Conservation (phyloP, 2,797 vertebrate genomes). For the Miichthys miiuy region DNA sequence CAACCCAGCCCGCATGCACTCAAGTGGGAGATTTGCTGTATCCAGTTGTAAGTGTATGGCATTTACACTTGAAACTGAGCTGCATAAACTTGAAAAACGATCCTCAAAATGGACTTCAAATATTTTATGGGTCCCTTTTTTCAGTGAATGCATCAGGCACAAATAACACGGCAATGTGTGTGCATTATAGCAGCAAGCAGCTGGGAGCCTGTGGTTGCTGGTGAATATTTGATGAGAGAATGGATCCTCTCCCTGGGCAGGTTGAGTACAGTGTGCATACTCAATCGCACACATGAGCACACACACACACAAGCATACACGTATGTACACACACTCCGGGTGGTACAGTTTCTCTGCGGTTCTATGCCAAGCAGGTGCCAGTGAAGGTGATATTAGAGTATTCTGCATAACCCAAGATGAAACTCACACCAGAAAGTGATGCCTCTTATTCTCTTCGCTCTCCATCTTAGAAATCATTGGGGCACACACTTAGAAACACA, state of each 20-base stretch:
- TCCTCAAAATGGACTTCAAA: conserved; percentile 38
- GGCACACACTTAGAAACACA: conserved; percentile 16
- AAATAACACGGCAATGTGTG: conserved; percentile 59
- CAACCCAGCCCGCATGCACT: conserved; percentile 7
- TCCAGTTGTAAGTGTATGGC: conserved; percentile 3
- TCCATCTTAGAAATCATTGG: conserved; percentile 48
- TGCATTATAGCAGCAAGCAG: conserved; percentile 75
- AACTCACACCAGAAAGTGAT: conserved; percentile 79
- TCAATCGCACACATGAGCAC: conserved; percentile 44
- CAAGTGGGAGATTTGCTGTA: conserved; percentile 19
- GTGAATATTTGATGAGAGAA: conserved; percentile 90
- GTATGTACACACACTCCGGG: conserved; percentile 30
- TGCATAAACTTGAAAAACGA: conserved; percentile 37
- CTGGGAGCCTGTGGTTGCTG: conserved; percentile 80
- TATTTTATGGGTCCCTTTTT: conserved; percentile 49
- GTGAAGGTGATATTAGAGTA: conserved; percentile 81
- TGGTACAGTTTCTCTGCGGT: conserved; percentile 51
- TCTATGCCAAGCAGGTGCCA: conserved; percentile 57
- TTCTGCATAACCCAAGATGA: conserved; percentile 61
- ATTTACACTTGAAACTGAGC: conserved; percentile 20
- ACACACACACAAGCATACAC: conserved; percentile 20
- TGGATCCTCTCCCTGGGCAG: conserved; percentile 82
- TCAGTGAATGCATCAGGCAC: conserved; percentile 40
- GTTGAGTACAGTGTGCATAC: conserved; percentile 78
- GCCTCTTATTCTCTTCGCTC: conserved; percentile 54